Evolutionary conservation across 1,140 invertebrate species (phyloP).

Genomic region (Apis florea): DNA sequence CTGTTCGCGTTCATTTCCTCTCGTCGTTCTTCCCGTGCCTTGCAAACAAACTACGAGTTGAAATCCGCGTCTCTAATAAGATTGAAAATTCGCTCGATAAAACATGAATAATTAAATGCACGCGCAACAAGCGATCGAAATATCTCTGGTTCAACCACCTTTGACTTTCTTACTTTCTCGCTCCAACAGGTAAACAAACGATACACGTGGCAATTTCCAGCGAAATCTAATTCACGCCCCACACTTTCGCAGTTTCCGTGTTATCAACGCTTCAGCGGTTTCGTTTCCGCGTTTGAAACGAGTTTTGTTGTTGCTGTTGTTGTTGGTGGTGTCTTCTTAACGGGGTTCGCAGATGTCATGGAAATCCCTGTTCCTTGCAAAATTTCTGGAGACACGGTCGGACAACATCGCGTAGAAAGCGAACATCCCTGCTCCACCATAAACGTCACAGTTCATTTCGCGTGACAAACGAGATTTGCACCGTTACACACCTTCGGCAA

Average conservation of each 20-base stretch:
- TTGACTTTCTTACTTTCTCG: no score
- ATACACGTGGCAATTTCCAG: conserved; percentile 18
- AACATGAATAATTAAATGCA: no score
- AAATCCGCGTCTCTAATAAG: no score
- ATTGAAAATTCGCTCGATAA: no score
- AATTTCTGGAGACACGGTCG: conserved; percentile 21
- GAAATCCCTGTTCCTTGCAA: conserved; percentile 46
- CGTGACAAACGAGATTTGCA: conserved; percentile 34
- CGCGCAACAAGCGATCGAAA: not conserved
- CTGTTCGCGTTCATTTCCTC: not conserved
- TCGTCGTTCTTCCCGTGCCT: not conserved
- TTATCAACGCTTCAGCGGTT: conserved; percentile 37
- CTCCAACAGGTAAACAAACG: conserved; percentile 12
- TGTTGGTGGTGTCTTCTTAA: conserved; percentile 31
- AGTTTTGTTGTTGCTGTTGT: conserved; percentile 37
- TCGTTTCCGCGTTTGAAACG: conserved; percentile 25
- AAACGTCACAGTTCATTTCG: conserved; percentile 46
- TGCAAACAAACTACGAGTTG: no score
- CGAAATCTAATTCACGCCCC: conserved; percentile 20
- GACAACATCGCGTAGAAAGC: not conserved
- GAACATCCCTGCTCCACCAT: conserved; percentile 25
- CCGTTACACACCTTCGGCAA: conserved; percentile 10
- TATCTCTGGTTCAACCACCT: not conserved
- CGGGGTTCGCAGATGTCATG: conserved; percentile 34
- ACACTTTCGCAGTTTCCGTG: conserved; percentile 2